Conservation (phyloP, 2,888 invertebrate species). For the Idaea aversata region DNA sequence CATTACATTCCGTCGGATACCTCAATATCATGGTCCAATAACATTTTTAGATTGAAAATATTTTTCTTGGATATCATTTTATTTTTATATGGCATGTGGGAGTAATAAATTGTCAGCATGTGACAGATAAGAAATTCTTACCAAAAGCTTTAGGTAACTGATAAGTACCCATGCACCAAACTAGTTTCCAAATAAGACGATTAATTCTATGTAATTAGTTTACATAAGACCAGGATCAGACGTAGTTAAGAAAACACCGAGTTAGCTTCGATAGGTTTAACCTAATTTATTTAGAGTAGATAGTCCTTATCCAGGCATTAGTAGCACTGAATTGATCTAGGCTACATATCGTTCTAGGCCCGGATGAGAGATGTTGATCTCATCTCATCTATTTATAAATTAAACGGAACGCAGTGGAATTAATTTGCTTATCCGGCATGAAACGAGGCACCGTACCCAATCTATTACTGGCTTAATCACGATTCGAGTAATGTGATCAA, state of each 20-base stretch:
- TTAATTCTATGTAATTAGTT: neutral
- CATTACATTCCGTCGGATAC: slow-evolving; percentile 45
- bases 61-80: slow-evolving; percentile 30
- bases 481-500: slow-evolving; percentile 24
- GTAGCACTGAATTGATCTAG: neutral
- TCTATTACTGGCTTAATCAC: slow-evolving; percentile 27
- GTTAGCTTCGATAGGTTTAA: no score
- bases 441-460: slow-evolving; percentile 20
- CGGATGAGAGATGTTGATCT: neutral
- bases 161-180: neutral
- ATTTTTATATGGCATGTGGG: neutral
- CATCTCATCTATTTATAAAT: slow-evolving; percentile 4
- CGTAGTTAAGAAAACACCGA: no score
- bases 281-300: no score
- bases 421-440: slow-evolving; percentile 25
- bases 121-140: neutral
- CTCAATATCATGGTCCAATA: slow-evolving; percentile 51
- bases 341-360: neutral
- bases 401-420: slow-evolving; percentile 15
- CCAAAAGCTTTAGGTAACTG: neutral
- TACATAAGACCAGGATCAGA: no score
- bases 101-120: neutral
- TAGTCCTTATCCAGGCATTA: no score
- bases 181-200: neutral
- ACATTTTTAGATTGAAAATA: slow-evolving; percentile 46